Base-by-base conservation (phyloP, 2,797 vertebrate species). In the Rhinatrema bivittatum region DNA sequence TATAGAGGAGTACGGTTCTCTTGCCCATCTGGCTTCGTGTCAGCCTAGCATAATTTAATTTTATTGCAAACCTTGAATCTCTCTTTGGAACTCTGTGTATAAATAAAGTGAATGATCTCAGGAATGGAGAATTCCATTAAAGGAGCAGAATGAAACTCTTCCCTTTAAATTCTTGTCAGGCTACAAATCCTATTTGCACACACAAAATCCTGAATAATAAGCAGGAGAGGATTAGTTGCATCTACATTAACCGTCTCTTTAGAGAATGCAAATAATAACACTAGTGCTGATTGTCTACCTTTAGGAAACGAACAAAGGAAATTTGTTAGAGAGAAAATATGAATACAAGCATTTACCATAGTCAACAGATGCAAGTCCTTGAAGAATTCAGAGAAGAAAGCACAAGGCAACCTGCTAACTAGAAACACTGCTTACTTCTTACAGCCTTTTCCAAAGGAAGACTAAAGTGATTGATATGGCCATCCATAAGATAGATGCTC, bases 61-160 rank as follows among this genome's bases (percentile, higher is more conserved):
- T 59, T 69, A 59, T 29, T 53, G 46, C 11, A 56, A 68, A 48
- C 35, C 39, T 53, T 31, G 42, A 12, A 7, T 40, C 16, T 31
- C 31, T 53, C 16, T 32, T 5, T 46, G 36, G 30, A 54, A 22
- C 20, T 14, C 19, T 33, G 27, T 56, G n/a, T n/a, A n/a, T n/a
- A n/a, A n/a, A n/a, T n/a, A n/a, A n/a, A n/a, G n/a, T n/a, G n/a
- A n/a, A 42, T 53, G 42, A 36, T 20, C 38, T 34, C 27, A 32
- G 3, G 6, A 59, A 33, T 14, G 26, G 39, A 41, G 11, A 27
- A 51, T 40, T 12, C 32, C 32, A 53, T 45, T 62, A 51, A 45
- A 39, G 17, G 45, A 41, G 13, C 9, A 42, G 46, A 50, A 46
- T 58, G 68, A 61, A 70, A 69, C 61, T 56, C 20, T 67, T 69